A percentile compares a stretch with the other conserved stretches of the same genome.
Evolutionary conservation across 2,113 vertebrate species (phyloP).

Genomic region (Macaca mulatta): DNA sequence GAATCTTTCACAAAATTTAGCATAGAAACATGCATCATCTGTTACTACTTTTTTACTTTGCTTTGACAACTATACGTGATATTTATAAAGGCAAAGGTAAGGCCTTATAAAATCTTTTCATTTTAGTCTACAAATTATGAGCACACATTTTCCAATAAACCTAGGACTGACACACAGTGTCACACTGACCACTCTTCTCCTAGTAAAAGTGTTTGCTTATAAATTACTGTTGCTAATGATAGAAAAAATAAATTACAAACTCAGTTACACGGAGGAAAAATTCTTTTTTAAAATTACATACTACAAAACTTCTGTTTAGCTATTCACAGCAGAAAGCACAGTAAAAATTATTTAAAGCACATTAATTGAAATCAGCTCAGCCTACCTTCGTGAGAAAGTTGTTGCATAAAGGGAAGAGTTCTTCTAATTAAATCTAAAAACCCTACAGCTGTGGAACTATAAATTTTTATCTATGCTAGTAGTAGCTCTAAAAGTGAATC

Average conservation of each 20-base stretch:
- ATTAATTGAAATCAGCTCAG: constrained; percentile 80
- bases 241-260: not conserved
- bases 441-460: constrained; percentile 81
- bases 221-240: not conserved
- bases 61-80: not conserved
- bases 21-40: too few species aligned
- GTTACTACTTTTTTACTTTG: not conserved
- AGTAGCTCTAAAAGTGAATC: constrained; percentile 79
- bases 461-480: constrained; percentile 80
- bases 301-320: constrained; percentile 65
- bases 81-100: not conserved
- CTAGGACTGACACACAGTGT: not conserved
- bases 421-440: constrained; percentile 85
- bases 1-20: not conserved
- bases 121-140: not conserved
- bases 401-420: constrained; percentile 76
- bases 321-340: constrained; percentile 70
- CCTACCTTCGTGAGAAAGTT: constrained; percentile 74
- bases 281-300: constrained; percentile 56
- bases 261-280: not conserved
- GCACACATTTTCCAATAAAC: not conserved
- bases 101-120: not conserved
- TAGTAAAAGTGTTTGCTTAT: constrained; percentile 17
- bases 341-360: constrained; percentile 79
- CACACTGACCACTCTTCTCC: not conserved